A percentile compares a stretch with the other conserved stretches of the same genome.
Conservation (phyloP, 2,797 vertebrate species). For the Carapus acus region DNA sequence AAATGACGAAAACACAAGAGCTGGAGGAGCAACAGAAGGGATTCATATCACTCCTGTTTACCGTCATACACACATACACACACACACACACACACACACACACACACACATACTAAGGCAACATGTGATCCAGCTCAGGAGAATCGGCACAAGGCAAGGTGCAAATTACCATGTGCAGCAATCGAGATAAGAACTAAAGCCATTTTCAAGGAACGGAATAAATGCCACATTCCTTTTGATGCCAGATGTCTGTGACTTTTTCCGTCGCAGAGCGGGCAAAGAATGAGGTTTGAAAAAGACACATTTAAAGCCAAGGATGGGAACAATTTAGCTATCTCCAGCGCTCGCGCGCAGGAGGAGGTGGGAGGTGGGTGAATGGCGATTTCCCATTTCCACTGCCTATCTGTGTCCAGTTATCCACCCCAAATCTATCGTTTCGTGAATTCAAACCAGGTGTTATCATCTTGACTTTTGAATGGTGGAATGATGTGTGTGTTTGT, state of each 20-base stretch:
- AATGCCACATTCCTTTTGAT: slow-evolving; percentile 69
- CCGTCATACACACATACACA: slow-evolving; percentile 18
- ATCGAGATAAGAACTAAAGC: slow-evolving; percentile 65
- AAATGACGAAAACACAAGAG: slow-evolving; percentile 73
- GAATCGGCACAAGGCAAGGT: slow-evolving; percentile 51
- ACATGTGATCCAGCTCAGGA: slow-evolving; percentile 50
- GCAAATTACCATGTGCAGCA: slow-evolving; percentile 62
- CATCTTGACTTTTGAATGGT: slow-evolving; percentile 42
- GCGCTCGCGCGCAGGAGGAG: no score
- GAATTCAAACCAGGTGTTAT: slow-evolving; percentile 63
- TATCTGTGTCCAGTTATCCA: slow-evolving; percentile 50
- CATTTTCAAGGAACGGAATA: slow-evolving; percentile 66
- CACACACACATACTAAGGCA: slow-evolving; percentile 3
- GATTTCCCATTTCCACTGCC: slow-evolving; percentile 44
- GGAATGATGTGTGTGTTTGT: slow-evolving; percentile 36
- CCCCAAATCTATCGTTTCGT: slow-evolving; percentile 57
- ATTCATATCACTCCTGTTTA: slow-evolving; percentile 66
- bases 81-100: not conserved
- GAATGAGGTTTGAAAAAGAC: slow-evolving; percentile 35
- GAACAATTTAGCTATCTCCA: slow-evolving; percentile 61
- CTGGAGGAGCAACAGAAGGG: slow-evolving; percentile 57
- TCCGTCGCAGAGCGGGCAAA: slow-evolving; percentile 51
- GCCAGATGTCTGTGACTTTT: slow-evolving; percentile 58
- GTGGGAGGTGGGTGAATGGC: slow-evolving; percentile 49
- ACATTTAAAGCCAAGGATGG: slow-evolving; percentile 53